phyloP scores from a whole-genome alignment of 1,140 invertebrate species.

The Drosophila mayri region DNA sequence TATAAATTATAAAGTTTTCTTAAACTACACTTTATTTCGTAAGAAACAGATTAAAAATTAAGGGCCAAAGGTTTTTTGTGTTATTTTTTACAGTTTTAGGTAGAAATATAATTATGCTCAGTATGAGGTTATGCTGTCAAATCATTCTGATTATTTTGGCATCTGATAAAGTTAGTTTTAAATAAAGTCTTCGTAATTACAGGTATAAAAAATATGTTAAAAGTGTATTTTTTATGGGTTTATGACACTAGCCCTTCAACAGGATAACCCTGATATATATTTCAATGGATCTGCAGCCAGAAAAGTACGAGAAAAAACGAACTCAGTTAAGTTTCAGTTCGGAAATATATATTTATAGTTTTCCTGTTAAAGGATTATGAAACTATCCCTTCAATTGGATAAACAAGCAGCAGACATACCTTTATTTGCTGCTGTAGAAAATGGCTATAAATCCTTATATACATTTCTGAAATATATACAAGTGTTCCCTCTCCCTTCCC shows the following conservation, averaged over 20 bases:
- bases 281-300: too few species aligned
- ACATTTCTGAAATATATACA: constrained; percentile 4
- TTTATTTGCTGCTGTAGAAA: not conserved
- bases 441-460: constrained; percentile 23
- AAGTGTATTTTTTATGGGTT: too few species aligned
- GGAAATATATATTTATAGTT: not conserved
- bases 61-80: not conserved
- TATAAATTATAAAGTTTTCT: not conserved
- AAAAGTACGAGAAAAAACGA: not conserved
- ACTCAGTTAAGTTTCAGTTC: not conserved
- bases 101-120: not conserved
- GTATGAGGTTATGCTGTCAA: too few species aligned
- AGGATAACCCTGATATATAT: too few species aligned
- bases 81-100: not conserved
- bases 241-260: too few species aligned
- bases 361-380: not conserved
- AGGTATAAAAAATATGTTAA: too few species aligned
- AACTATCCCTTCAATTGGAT: not conserved
- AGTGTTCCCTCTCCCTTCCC: not conserved
- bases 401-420: too few species aligned
- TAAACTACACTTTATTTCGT: not conserved
- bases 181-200: too few species aligned
- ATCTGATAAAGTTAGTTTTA: too few species aligned
- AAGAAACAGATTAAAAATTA: not conserved
- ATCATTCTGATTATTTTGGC: too few species aligned